phyloP scores from a whole-genome alignment of 2,113 vertebrate genomes.

The Clarias magur region DNA sequence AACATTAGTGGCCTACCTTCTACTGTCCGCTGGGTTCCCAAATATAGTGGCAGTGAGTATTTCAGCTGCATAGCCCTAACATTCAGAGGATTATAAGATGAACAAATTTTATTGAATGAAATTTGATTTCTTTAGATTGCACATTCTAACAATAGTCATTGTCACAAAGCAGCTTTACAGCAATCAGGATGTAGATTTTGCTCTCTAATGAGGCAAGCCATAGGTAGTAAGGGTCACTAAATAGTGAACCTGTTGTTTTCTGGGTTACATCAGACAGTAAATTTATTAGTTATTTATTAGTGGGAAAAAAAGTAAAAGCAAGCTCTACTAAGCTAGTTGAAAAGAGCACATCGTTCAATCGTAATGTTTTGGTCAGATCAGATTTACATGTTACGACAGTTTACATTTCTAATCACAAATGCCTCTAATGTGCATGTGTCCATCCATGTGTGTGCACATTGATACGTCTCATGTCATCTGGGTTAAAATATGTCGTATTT shows the following conservation, averaged over 20 bases:
- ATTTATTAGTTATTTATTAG: background rate
- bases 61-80: background rate
- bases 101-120: background rate
- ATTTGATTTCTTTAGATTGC: background rate
- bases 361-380: too few relatives aligned
- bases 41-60: slow-evolving; percentile 95
- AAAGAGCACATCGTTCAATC: background rate
- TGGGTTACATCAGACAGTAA: background rate
- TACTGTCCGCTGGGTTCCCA: slow-evolving; percentile 91
- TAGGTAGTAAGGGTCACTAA: background rate
- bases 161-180: background rate
- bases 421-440: too few relatives aligned
- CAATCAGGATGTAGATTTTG: background rate
- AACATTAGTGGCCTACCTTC: slow-evolving; percentile 93
- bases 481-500: too few relatives aligned
- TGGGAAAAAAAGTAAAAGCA: background rate
- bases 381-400: too few relatives aligned
- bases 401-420: too few relatives aligned
- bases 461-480: too few relatives aligned
- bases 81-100: background rate
- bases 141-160: background rate
- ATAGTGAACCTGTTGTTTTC: background rate
- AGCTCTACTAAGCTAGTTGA: background rate
- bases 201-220: background rate
- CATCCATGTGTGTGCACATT: too few relatives aligned